phyloP scores from a whole-genome alignment of 92 coral and sea anemone species.

The Diadumene lineata region DNA sequence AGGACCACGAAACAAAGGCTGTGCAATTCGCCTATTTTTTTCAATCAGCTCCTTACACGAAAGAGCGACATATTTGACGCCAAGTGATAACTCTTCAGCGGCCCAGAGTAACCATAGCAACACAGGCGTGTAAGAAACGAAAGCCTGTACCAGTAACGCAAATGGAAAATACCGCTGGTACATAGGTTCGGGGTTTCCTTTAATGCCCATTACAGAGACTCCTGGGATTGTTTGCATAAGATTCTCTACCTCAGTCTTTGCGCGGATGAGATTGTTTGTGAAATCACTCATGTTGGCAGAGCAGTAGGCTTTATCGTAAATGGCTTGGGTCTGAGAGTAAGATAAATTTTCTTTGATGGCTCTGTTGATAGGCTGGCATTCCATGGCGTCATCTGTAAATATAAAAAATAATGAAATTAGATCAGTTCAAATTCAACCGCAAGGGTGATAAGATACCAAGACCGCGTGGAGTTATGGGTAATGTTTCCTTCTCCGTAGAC shows the following conservation, averaged over 20 bases:
- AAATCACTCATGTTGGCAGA: constrained; percentile 67
- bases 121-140: constrained; percentile 54
- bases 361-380: constrained; percentile 84
- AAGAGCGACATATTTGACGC: constrained; percentile 52
- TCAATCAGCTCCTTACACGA: constrained; percentile 25
- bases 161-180: constrained; percentile 71
- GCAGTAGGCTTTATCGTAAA: constrained; percentile 78
- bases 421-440: not conserved
- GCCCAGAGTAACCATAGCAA: constrained; percentile 63
- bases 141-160: constrained; percentile 64
- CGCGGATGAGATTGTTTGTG: constrained; percentile 52
- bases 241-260: constrained; percentile 35
- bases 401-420: not conserved
- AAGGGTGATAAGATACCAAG: not conserved
- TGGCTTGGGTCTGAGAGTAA: constrained; percentile 70
- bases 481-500: too few relatives aligned
- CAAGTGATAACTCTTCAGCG: constrained; percentile 49
- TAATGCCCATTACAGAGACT: constrained; percentile 56
- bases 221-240: constrained; percentile 39
- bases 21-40: not conserved
- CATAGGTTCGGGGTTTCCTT: constrained; percentile 50
- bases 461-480: too few relatives aligned
- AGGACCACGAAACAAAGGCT: constrained; percentile 6
- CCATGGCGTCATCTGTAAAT: constrained; percentile 51
- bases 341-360: constrained; percentile 59